Evolutionary conservation across 2,113 vertebrate genomes (phyloP).

Genomic region (Anhinga anhinga): DNA sequence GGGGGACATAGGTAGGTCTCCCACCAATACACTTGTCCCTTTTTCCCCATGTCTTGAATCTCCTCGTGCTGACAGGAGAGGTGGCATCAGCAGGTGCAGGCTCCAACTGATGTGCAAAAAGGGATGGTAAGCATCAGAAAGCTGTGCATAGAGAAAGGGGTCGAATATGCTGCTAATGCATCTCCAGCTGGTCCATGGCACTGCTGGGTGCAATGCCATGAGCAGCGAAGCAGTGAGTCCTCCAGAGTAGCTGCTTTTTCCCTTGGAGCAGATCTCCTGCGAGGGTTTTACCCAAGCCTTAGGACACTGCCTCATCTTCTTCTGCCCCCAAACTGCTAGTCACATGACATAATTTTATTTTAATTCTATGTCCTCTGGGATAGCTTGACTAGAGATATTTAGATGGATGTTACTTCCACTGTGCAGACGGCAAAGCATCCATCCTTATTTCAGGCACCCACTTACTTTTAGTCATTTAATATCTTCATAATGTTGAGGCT

Average conservation of each 20-base stretch:
- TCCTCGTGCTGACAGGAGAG: not conserved
- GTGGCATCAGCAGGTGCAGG: not conserved
- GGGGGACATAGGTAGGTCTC: not conserved
- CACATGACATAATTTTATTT: conserved; percentile 28
- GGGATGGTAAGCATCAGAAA: not conserved
- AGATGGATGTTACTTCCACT: conserved; percentile 30
- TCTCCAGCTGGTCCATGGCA: accelerated
- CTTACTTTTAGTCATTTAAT: conserved; percentile 44
- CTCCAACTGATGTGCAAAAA: not conserved
- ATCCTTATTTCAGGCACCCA: conserved; percentile 51
- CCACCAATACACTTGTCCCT: not conserved
- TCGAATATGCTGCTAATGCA: not conserved
- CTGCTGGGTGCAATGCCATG: not conserved
- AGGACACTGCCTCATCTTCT: not conserved
- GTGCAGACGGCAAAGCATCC: conserved; percentile 49
- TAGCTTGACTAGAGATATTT: conserved; percentile 35
- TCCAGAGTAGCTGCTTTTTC: not conserved
- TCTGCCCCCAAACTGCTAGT: not conserved
- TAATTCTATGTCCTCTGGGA: conserved; percentile 50
- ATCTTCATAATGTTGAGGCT: conserved; percentile 35
- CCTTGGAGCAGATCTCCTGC: not conserved
- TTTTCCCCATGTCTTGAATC: not conserved
- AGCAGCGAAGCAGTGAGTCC: accelerated
- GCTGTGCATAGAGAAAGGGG: not conserved
- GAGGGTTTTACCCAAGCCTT: not conserved